Evolutionary conservation across 2,113 vertebrate genomes (phyloP).

Genomic region (Equus quagga): DNA sequence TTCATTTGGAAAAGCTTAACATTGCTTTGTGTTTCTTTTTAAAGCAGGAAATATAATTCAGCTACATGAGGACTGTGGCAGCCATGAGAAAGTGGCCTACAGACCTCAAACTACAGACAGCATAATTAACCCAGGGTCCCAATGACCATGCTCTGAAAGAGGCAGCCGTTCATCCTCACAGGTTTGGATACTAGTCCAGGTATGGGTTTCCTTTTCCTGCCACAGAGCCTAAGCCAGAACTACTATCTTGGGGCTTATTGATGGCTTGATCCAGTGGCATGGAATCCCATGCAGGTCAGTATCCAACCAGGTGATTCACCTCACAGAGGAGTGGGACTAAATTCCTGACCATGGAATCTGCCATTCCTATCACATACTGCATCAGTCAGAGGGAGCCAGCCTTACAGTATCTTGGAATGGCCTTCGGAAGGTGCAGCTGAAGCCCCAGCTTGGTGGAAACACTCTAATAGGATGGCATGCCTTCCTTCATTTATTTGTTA

Average conservation of each 20-base stretch:
- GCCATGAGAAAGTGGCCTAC: neutral
- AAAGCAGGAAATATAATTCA: neutral
- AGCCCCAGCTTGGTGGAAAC: neutral
- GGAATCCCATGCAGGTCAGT: neutral
- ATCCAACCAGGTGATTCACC: neutral
- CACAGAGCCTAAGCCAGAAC: neutral
- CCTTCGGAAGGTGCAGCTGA: neutral
- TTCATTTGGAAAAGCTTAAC: neutral
- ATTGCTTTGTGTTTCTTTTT: neutral
- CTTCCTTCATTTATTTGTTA: neutral
- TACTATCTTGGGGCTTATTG: neutral
- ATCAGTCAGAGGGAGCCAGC: neutral
- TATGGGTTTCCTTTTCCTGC: neutral
- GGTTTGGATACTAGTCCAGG: neutral
- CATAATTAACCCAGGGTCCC: neutral
- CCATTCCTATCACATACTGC: neutral
- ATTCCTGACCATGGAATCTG: neutral
- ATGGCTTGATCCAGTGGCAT: neutral
- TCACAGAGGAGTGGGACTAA: neutral
- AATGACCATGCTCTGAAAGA: neutral
- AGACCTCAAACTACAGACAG: neutral
- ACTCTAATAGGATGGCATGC: neutral
- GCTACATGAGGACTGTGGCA: neutral
- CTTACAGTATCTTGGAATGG: neutral
- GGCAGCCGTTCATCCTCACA: too few relatives aligned